Evolutionary conservation across 2,113 vertebrate species (phyloP).

Genomic region (Geothlypis trichas): DNA sequence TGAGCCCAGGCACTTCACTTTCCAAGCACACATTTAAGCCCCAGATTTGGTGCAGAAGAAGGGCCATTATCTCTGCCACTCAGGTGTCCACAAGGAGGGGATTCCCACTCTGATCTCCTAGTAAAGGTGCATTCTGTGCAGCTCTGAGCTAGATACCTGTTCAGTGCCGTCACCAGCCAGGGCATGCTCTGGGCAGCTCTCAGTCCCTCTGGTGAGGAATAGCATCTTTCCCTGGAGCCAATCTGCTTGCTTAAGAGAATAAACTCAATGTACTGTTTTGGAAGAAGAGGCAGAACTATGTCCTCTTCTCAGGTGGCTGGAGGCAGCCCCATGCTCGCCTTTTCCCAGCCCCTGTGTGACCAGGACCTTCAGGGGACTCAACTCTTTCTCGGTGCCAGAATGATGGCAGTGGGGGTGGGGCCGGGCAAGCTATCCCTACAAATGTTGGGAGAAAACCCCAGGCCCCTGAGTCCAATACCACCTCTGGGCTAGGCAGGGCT

Average conservation of each 20-base stretch:
- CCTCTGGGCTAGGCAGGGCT: background rate
- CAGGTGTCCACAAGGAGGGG: background rate
- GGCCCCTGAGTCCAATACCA: background rate
- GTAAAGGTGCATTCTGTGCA: background rate
- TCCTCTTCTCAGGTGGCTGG: background rate
- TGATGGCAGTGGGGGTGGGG: too few species aligned
- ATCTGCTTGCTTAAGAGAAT: background rate
- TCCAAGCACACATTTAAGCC: background rate
- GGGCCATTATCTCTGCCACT: background rate
- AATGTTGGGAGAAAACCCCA: background rate
- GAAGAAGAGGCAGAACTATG: background rate
- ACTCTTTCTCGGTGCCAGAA: background rate
- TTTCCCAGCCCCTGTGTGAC: background rate
- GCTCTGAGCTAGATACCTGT: background rate
- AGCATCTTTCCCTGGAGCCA: background rate
- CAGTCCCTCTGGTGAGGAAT: background rate
- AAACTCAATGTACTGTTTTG: background rate
- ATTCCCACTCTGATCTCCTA: background rate
- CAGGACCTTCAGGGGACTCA: background rate
- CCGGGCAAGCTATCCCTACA: background rate
- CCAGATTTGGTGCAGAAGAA: background rate
- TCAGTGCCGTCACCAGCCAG: background rate
- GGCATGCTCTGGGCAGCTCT: background rate
- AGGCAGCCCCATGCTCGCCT: background rate
- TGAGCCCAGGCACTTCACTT: background rate